Evolutionary conservation across 2,888 invertebrate genomes (phyloP).

Genomic region (Hipparchia sbordonii): DNA sequence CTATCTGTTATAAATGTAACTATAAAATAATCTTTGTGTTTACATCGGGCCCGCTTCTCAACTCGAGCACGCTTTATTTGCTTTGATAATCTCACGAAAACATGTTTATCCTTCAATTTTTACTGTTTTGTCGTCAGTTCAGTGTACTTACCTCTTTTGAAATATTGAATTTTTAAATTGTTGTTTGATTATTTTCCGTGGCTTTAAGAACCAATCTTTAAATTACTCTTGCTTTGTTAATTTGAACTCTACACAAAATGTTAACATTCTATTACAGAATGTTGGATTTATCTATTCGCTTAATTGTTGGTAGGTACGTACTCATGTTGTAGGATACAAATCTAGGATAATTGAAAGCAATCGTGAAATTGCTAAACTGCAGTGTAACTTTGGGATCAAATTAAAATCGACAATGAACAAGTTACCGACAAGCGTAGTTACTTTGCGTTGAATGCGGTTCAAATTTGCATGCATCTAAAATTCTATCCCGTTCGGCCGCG

Average conservation of each 20-base stretch:
- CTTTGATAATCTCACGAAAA: constrained; percentile 38
- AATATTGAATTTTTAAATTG: background rate
- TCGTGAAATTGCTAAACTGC: background rate
- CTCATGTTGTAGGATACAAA: background rate
- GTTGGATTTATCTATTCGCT: background rate
- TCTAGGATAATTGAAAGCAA: background rate
- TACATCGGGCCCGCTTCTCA: constrained; percentile 43
- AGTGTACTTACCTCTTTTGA: background rate
- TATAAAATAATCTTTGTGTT: constrained; percentile 42
- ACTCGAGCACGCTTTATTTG: constrained; percentile 34
- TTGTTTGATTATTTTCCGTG: background rate
- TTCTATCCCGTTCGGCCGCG: constrained; percentile 49
- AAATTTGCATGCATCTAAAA: constrained; percentile 48
- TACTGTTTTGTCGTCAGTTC: constrained; percentile 1
- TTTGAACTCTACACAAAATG: too few relatives aligned
- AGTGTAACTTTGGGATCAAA: constrained; percentile 9
- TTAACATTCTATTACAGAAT: too few relatives aligned
- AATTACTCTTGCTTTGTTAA: too few relatives aligned
- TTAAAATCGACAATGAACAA: constrained; percentile 27
- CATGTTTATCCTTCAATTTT: constrained; percentile 32
- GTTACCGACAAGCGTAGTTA: constrained; percentile 21
- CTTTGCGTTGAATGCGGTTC: constrained; percentile 32
- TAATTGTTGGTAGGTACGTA: background rate
- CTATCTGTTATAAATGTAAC: background rate
- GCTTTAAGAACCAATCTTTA: too few relatives aligned